phyloP scores from a whole-genome alignment of 2,113 vertebrate species.

The Oreochromis aureus region DNA sequence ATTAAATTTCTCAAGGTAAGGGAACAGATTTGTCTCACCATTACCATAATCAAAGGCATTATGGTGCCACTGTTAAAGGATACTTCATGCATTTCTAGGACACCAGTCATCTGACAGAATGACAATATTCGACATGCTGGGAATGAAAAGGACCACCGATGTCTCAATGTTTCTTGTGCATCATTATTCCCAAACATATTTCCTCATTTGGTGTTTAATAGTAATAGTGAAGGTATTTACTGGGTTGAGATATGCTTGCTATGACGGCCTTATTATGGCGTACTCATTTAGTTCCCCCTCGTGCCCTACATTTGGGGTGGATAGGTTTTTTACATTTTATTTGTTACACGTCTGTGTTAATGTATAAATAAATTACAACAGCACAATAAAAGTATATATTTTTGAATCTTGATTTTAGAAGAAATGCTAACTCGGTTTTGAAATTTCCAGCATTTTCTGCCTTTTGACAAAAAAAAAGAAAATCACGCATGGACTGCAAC shows the following conservation, averaged over 20 bases:
- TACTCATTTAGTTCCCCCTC: not conserved
- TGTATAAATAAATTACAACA: not conserved
- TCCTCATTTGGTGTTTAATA: not conserved
- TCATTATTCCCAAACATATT: not conserved
- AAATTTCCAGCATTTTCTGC: not conserved
- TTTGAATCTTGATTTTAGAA: not conserved
- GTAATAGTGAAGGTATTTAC: not conserved
- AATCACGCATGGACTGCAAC: not conserved
- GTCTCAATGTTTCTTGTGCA: not conserved
- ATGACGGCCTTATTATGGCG: not conserved
- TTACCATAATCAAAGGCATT: not conserved
- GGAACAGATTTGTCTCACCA: not conserved
- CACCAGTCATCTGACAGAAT: not conserved
- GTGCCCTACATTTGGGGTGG: not conserved
- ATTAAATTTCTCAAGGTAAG: not conserved
- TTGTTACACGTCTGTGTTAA: not conserved
- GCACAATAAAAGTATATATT: not conserved
- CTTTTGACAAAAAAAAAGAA: not conserved
- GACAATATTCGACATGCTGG: not conserved
- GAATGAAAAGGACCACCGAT: not conserved
- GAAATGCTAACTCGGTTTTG: not conserved
- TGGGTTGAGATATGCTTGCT: not conserved
- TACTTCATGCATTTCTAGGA: not conserved
- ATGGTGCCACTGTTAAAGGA: not conserved
- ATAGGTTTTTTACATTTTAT: not conserved